Conservation (phyloP, 2,797 vertebrate genomes). For the Coranthus polyacanthus region DNA sequence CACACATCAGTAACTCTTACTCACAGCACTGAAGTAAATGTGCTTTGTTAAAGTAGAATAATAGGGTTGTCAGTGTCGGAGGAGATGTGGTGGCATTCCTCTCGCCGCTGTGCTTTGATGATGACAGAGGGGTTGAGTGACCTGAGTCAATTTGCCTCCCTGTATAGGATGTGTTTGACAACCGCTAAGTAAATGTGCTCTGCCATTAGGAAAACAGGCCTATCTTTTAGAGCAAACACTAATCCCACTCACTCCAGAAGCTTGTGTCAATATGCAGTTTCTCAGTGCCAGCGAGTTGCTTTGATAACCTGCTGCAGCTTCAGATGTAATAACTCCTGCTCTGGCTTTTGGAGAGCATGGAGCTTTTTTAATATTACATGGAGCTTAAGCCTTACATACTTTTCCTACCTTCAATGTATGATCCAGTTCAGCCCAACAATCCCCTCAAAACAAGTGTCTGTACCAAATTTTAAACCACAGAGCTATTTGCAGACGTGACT, state of each 20-base stretch:
- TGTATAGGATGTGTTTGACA: slow-evolving; percentile 79
- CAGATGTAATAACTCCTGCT: slow-evolving; percentile 1
- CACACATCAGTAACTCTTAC: not conserved
- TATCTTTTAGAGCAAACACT: slow-evolving; percentile 82
- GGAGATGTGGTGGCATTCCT: slow-evolving; percentile 29
- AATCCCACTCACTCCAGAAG: slow-evolving; percentile 68
- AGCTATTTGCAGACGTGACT: too few species aligned
- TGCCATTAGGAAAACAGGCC: slow-evolving; percentile 77
- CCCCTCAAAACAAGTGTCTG: too few species aligned
- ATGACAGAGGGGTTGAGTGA: slow-evolving; percentile 50
- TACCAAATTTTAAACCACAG: too few species aligned
- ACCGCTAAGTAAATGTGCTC: slow-evolving; percentile 78
- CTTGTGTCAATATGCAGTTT: slow-evolving; percentile 74
- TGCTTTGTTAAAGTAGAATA: not conserved
- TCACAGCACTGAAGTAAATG: not conserved
- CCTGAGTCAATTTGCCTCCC: slow-evolving; percentile 59
- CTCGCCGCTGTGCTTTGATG: slow-evolving; percentile 33
- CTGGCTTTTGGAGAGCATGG: not conserved
- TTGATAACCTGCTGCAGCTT: slow-evolving; percentile 33
- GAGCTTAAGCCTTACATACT: not conserved
- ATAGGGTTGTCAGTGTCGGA: not conserved
- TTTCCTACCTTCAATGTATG: too few species aligned
- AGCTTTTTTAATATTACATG: not conserved
- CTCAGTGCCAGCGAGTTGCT: slow-evolving; percentile 36
- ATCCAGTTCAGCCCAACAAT: too few species aligned